phyloP scores from a whole-genome alignment of 2,888 invertebrate species.

The Prenolepis imparis region DNA sequence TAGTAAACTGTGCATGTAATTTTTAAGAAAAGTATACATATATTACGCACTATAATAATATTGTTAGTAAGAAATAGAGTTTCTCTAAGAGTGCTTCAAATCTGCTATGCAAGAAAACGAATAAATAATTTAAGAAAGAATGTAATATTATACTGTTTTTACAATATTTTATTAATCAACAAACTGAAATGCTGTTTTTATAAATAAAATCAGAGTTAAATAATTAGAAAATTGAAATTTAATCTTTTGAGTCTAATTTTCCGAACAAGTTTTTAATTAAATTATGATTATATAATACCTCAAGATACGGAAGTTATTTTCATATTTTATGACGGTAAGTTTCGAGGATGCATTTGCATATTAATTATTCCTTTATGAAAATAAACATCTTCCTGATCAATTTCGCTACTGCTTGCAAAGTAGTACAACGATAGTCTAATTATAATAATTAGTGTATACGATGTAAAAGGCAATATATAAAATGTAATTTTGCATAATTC shows the following conservation, averaged over 20 bases:
- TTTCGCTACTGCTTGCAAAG: slow-evolving; percentile 16
- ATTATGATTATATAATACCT: slow-evolving; percentile 23
- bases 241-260: slow-evolving; percentile 22
- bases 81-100: background rate
- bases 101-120: background rate
- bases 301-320: slow-evolving; percentile 23
- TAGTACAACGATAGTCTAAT: slow-evolving; percentile 12
- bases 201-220: slow-evolving; percentile 12
- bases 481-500: slow-evolving; percentile 5
- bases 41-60: background rate
- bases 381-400: slow-evolving; percentile 48
- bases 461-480: background rate
- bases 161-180: background rate
- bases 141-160: background rate
- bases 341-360: slow-evolving; percentile 49
- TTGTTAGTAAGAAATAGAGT: background rate
- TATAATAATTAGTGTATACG: slow-evolving; percentile 23
- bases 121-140: background rate
- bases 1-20: no score
- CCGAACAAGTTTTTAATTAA: slow-evolving; percentile 36
- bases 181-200: background rate
- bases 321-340: slow-evolving; percentile 41
- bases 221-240: slow-evolving; percentile 42
- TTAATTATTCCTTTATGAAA: slow-evolving; percentile 47
- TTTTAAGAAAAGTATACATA: no score